Evolutionary conservation across 2,888 invertebrate genomes (phyloP).

Genomic region (Dolichomitus sp.): DNA sequence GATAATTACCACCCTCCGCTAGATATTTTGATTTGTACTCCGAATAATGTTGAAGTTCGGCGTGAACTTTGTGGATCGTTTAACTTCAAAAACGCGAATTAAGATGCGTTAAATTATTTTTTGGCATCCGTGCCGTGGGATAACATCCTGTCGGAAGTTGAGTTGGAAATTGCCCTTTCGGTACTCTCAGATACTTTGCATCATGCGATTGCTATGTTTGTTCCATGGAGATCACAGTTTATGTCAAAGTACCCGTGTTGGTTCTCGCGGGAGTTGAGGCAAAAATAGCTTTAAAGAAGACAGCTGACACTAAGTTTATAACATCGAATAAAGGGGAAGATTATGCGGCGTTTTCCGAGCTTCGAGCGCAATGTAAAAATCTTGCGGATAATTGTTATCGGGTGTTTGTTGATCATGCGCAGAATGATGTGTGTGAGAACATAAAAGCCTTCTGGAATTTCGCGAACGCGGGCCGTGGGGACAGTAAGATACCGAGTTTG

Average conservation of each 20-base stretch:
- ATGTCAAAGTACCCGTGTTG: not conserved
- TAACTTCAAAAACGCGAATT: not conserved
- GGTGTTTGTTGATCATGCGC: not conserved
- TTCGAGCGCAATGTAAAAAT: not conserved
- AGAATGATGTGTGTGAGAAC: not conserved
- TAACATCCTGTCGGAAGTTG: not conserved
- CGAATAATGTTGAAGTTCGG: not conserved
- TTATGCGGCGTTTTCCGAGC: not conserved
- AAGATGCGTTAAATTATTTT: not conserved
- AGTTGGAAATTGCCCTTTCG: not conserved
- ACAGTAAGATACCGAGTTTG: no score
- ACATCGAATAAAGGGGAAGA: not conserved
- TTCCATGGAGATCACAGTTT: not conserved
- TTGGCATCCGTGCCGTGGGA: not conserved
- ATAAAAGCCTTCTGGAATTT: conserved; percentile 5
- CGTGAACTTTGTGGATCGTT: not conserved
- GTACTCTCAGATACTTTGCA: not conserved
- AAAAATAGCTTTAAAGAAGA: not conserved
- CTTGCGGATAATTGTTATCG: not conserved
- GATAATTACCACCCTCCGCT: conserved; percentile 6
- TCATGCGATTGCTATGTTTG: not conserved
- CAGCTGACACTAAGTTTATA: not conserved
- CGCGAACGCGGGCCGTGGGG: not conserved
- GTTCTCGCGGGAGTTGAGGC: not conserved
- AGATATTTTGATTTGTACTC: not conserved